Percentiles rank a stretch among this genome's conserved stretches.
Evolutionary conservation across 1,140 invertebrate genomes (phyloP).

Genomic region (Sitophilus oryzae): DNA sequence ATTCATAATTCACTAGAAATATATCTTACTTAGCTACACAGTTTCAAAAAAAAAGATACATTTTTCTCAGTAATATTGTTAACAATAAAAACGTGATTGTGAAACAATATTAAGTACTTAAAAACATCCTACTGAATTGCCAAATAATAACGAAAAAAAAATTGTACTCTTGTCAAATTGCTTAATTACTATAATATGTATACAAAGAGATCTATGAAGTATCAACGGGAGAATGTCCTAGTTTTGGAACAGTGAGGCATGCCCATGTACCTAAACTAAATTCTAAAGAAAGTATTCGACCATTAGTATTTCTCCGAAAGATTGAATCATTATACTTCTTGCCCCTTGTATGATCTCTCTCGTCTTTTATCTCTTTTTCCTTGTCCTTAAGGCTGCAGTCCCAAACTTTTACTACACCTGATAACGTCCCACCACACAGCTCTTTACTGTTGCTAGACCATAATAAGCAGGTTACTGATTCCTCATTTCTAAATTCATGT

Average conservation of each 20-base stretch:
- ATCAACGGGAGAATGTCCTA: constrained; percentile 7
- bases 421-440: constrained; percentile 56
- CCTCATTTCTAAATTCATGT: constrained; percentile 57
- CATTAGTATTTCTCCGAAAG: constrained; percentile 21
- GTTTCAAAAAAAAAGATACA: too few relatives aligned
- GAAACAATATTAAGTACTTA: too few relatives aligned
- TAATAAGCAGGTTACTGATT: constrained; percentile 54
- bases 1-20: too few relatives aligned
- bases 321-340: constrained; percentile 18
- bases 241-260: constrained; percentile 15
- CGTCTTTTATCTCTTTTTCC: constrained; percentile 18
- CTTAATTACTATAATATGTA: too few relatives aligned
- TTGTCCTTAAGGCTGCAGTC: constrained; percentile 36
- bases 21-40: too few relatives aligned
- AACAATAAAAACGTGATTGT: too few relatives aligned
- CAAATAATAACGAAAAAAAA: too few relatives aligned
- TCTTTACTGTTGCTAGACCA: constrained; percentile 57
- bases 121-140: too few relatives aligned
- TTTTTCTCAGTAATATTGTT: too few relatives aligned
- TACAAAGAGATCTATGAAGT: too few relatives aligned
- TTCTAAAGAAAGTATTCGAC: constrained; percentile 31
- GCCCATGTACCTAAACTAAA: constrained; percentile 33
- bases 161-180: too few relatives aligned
- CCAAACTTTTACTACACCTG: constrained; percentile 58
- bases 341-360: constrained; percentile 22